These are phyloP conservation scores for Trachelus tabidus DNA, from an alignment of 2,888 invertebrate genomes.

Conservation along the genomic window DNA sequence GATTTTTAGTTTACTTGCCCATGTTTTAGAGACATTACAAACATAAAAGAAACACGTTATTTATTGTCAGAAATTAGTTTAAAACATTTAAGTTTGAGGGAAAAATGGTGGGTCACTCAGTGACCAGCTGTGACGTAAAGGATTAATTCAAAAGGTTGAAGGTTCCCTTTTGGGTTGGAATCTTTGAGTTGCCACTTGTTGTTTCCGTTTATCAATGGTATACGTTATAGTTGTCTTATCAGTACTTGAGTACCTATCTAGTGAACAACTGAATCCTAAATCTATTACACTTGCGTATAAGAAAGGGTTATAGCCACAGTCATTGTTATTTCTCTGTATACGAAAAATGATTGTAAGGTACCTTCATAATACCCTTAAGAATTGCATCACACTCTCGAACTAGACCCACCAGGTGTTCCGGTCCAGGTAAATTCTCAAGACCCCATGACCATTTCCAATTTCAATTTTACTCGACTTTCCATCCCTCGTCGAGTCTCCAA, in stretches of 20 bases:
- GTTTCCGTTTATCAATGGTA: background rate
- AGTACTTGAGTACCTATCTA: background rate
- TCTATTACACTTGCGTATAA: background rate
- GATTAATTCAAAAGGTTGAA: background rate
- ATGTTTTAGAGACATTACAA: too few species aligned
- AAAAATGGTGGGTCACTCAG: too few species aligned
- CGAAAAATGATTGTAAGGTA: background rate
- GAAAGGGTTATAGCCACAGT: background rate
- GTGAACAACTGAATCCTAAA: background rate
- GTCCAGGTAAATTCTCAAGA: conserved; percentile 15
- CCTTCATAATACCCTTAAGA: conserved; percentile 22
- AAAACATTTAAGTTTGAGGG: too few species aligned
- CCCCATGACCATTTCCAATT: conserved; percentile 27
- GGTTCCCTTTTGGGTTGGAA: background rate
- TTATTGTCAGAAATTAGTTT: too few species aligned
- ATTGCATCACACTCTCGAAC: conserved; percentile 50
- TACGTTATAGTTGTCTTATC: background rate
- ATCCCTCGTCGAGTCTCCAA: conserved; percentile 12
- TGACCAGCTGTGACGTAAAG: too few species aligned
- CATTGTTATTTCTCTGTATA: background rate
- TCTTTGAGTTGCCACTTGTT: background rate
- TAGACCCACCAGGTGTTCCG: conserved; percentile 43
- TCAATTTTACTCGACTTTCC: conserved; percentile 24
- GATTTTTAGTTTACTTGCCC: too few species aligned
- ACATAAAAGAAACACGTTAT: too few species aligned